Percentiles rank a stretch among this genome's conserved stretches.
Conservation (phyloP, 2,888 invertebrate genomes). For the Pelosia muscerda region DNA sequence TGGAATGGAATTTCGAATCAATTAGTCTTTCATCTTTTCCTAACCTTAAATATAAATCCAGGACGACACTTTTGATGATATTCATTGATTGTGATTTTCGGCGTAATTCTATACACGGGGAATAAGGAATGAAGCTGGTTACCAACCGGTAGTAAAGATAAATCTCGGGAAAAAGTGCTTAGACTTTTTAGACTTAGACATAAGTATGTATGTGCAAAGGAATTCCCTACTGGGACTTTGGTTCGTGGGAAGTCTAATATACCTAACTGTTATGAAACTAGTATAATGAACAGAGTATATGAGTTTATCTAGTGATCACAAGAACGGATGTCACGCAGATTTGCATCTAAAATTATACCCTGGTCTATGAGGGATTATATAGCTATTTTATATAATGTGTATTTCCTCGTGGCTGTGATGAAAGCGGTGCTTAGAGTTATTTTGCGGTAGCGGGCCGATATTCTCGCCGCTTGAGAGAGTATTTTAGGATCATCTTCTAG, state of each 20-base stretch:
- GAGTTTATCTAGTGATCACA: slow-evolving; percentile 33
- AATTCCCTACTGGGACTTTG: not conserved
- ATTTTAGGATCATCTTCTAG: not conserved
- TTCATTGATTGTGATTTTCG: not conserved
- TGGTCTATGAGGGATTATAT: slow-evolving; percentile 52
- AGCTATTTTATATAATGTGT: slow-evolving; percentile 51
- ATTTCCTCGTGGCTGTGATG: slow-evolving; percentile 36
- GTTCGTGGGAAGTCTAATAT: not conserved
- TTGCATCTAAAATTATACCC: slow-evolving; percentile 65
- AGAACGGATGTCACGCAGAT: slow-evolving; percentile 62
- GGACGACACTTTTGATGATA: not conserved
- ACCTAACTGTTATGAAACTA: slow-evolving; percentile 32
- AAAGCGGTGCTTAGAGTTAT: slow-evolving; percentile 18
- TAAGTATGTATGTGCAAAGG: not conserved
- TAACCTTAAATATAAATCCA: no score
- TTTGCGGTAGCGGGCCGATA: slow-evolving; percentile 15
- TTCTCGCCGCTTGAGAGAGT: slow-evolving; percentile 9
- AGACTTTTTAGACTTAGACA: not conserved
- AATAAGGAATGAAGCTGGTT: not conserved
- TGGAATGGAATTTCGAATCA: not conserved
- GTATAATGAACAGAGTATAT: slow-evolving; percentile 20
- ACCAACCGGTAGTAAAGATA: not conserved
- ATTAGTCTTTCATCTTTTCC: not conserved
- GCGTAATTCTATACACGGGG: not conserved
- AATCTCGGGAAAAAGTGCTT: not conserved